Conservation (phyloP, 2,888 invertebrate genomes). For the Escarpia spicata region DNA sequence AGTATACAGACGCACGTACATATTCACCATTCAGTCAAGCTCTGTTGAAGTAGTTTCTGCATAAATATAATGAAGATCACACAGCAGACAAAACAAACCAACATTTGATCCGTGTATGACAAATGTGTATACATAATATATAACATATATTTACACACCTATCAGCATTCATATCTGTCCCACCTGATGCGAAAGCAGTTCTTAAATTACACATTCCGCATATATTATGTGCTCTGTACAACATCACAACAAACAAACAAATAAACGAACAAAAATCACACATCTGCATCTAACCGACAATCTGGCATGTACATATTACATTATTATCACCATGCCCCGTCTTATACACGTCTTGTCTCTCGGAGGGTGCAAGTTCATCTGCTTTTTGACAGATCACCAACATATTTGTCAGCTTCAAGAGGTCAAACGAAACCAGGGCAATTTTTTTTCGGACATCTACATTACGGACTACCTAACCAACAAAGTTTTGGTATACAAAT, state of each 20-base stretch:
- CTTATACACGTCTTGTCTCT: neutral
- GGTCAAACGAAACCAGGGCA: neutral
- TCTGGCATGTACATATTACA: neutral
- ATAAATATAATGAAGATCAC: neutral
- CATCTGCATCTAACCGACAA: neutral
- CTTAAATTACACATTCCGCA: neutral
- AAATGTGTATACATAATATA: neutral
- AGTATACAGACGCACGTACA: neutral
- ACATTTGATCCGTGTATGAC: neutral
- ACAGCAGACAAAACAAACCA: neutral
- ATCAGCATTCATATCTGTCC: neutral
- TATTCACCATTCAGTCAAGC: neutral
- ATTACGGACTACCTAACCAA: neutral
- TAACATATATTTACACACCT: neutral
- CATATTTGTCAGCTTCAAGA: neutral
- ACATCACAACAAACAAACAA: neutral
- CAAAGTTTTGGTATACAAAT: neutral
- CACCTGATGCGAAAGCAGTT: neutral
- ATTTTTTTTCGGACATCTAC: neutral
- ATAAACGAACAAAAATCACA: neutral
- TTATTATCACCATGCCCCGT: neutral
- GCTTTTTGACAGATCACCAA: neutral
- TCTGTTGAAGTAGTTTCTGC: neutral
- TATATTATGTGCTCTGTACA: neutral
- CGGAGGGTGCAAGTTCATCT: neutral